Conservation (phyloP, 2,797 vertebrate species). For the Coendou prehensilis region DNA sequence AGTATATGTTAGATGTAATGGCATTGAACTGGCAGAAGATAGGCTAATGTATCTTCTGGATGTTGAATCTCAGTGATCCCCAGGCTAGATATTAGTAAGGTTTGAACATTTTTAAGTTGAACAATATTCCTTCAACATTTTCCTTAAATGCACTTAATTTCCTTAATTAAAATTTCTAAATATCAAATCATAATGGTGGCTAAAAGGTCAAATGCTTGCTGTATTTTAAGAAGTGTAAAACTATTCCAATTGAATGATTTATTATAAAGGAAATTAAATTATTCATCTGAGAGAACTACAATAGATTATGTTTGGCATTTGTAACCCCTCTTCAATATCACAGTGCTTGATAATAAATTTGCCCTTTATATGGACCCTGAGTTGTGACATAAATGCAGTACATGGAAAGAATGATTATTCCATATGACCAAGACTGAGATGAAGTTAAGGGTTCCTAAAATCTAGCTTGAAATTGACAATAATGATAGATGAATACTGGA, state of each 20-base stretch:
- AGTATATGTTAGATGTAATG: background rate
- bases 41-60: slow-evolving; percentile 61
- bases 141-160: slow-evolving; percentile 73
- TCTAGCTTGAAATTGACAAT: background rate
- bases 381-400: background rate
- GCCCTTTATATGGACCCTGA: background rate
- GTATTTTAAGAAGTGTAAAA: slow-evolving; percentile 57
- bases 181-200: slow-evolving; percentile 42
- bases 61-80: slow-evolving; percentile 31
- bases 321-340: background rate
- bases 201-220: slow-evolving; percentile 66
- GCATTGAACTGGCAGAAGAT: background rate
- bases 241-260: slow-evolving; percentile 55
- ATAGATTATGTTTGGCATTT: background rate
- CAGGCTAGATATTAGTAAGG: background rate
- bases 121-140: slow-evolving; percentile 63
- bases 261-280: slow-evolving; percentile 60
- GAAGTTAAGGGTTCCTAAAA: background rate
- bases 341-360: background rate
- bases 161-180: slow-evolving; percentile 70
- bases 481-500: background rate
- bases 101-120: slow-evolving; percentile 48
- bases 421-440: background rate
- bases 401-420: background rate
- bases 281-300: slow-evolving; percentile 48